Evolutionary conservation across 2,888 invertebrate species (phyloP), one percentile per base, ranked within the genome.

Genomic region (Scaptomyza caliginosa): DNA sequence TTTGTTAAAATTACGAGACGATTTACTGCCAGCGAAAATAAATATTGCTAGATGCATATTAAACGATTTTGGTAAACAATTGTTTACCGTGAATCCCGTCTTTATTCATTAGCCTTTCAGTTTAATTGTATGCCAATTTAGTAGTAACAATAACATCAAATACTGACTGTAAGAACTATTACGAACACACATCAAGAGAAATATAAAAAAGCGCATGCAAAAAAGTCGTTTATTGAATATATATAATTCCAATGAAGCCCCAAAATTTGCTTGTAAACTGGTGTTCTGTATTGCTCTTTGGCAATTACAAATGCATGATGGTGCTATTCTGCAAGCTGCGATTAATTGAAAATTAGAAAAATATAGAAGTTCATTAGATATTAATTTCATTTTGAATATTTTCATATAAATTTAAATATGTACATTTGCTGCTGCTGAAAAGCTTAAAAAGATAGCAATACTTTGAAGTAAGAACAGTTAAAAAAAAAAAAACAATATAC

Each of bases 291-390:
- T 40, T 66, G 30, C 43, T 58, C 21, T 39, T 63, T 57, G 11
- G 60, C 74, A 80, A 86, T 91, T 91, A 91, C 58, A 91, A 90
- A 89, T 91, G 91, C 91, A 91, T 91, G 76, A 91, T 89, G 86
- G 91, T 91, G 90, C 91, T 91, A 89, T 91, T 91, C 89, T 91
- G 91, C 86, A 90, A 91, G 90, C 91, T 91, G 90, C 73, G 83
- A 78, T 77, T 71, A 72, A 80, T 71, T 68, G 66, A 78, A 77
- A 75, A 55, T 55, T 68, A 54, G 54, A 70, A 69, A 63, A 62
- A 62, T 62, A 75, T 59, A 60, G 10, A 72, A 65, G 67, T 65
- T 69, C 45, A 68, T 88, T 79, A 81, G 65, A 62, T 72, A 17
- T 40, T n/a, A 21, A 46, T 42, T 11, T 17, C 23, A 46, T 51